Conservation (phyloP, 2,888 invertebrate species). For the Tineola bisselliella region DNA sequence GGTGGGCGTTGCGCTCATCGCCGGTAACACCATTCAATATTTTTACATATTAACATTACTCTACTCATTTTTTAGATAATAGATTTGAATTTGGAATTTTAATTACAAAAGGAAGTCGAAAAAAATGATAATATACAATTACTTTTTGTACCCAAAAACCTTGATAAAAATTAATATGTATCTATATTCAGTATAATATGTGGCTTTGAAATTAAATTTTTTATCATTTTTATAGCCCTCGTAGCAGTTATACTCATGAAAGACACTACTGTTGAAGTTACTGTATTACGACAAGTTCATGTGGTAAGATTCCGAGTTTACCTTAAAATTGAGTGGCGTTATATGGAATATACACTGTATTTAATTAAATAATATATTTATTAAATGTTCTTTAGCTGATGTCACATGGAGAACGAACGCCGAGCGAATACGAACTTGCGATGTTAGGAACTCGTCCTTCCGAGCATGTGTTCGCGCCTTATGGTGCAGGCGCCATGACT, state of each 20-base stretch:
- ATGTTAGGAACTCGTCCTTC: slow-evolving; percentile 71
- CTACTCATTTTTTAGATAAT: too few species aligned
- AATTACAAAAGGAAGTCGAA: neutral
- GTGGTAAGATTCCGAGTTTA: too few species aligned
- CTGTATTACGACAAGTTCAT: slow-evolving; percentile 57
- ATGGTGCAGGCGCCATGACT: slow-evolving; percentile 74
- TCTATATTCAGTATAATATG: neutral
- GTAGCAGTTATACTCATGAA: slow-evolving; percentile 62
- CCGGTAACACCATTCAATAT: slow-evolving; percentile 33
- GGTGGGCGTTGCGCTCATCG: slow-evolving; percentile 64
- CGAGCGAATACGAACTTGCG: slow-evolving; percentile 61
- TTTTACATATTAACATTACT: neutral
- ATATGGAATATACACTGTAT: too few species aligned
- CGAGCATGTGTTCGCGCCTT: slow-evolving; percentile 68
- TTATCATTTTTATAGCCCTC: slow-evolving; percentile 42
- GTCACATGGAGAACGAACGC: slow-evolving; percentile 78
- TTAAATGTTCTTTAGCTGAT: slow-evolving; percentile 56
- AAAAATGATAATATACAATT: neutral
- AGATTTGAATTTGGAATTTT: neutral
- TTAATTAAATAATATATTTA: too few species aligned
- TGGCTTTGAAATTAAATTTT: neutral
- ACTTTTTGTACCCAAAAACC: neutral
- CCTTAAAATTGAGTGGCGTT: too few species aligned
- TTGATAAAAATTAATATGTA: neutral
- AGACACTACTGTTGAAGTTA: slow-evolving; percentile 51